Evolutionary conservation across 1,140 invertebrate species (phyloP), one percentile per base, ranked within the genome.

Genomic region (Drosophila sp.): DNA sequence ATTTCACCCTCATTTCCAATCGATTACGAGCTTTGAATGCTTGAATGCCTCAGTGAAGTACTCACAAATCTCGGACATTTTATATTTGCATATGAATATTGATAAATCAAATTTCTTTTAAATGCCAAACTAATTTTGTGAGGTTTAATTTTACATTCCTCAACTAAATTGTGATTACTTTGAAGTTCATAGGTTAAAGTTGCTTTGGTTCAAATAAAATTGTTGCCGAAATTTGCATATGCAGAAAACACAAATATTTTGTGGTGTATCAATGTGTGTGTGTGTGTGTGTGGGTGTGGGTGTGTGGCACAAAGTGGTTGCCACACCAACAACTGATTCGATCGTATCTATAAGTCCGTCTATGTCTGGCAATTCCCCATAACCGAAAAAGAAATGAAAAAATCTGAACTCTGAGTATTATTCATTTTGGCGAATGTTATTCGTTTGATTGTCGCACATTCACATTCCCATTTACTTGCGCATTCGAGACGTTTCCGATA

Each of bases 401-500:
- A 21, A 21, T 2, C 1, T 2, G 0, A 36, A 38, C 36, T 38
- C 11, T 38, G 16, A 43, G 11, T 27, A 48, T 48, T 27, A 48
- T 48, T 48, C 45, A 48, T 27, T 21, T 27, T 27, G 36, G 36
- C n/a, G n/a, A 38, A 38, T 38, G 36, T 38, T 38, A 38, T 38
- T 71, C 61, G 18, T 51, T 72, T 66, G 48, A 53, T 56, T 69
- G 56, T 71, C 36, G 36, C 36, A 38, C 59, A 46, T 34, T 53
- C 50, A n/a, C 14, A 53, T 18, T 32, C 40, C n/a, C 21, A 57
- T 18, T 43, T 41, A 56, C 48, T 56, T 40, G 72, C 48, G 40
- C 34, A 53, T 67, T 66, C 64, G 79, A 80, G 80, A 82, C 77
- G 70, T 65, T 86, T 86, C 80, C 81, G 81, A 84, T 84, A 84